These are phyloP conservation scores for Cydia pomonella DNA, from an alignment of 1,140 invertebrate genomes.

Conservation along the genomic window DNA sequence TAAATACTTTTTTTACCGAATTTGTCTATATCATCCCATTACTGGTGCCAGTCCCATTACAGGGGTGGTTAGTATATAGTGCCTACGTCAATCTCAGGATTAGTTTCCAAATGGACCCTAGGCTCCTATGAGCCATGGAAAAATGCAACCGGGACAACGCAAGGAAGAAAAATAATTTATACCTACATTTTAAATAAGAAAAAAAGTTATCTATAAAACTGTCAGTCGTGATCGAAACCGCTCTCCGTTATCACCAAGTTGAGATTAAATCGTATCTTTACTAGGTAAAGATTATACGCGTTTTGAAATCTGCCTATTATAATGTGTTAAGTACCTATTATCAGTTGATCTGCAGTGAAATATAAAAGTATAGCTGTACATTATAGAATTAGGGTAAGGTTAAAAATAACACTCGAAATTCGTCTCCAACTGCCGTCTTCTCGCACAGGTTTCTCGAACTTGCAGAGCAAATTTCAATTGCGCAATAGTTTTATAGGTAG, in stretches of 20 bases:
- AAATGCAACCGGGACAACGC: no score
- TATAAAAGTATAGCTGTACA: background rate
- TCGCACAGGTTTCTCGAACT: no score
- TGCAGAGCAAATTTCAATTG: no score
- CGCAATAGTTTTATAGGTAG: no score
- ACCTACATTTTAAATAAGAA: background rate
- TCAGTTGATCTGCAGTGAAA: background rate
- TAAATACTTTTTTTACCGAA: no score
- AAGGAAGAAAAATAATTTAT: no score
- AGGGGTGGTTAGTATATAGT: no score
- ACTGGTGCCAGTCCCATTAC: no score
- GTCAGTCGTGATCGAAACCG: background rate
- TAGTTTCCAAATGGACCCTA: no score
- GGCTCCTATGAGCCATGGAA: no score
- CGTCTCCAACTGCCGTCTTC: background rate
- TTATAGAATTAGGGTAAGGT: background rate
- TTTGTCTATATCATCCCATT: no score
- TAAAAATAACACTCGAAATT: background rate
- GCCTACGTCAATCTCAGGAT: no score
- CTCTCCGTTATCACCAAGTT: background rate
- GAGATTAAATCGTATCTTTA: background rate
- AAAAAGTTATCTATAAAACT: background rate
- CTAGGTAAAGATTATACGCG: background rate
- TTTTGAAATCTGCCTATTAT: background rate
- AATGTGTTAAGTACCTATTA: background rate